Evolutionary conservation across 2,888 invertebrate genomes (phyloP), one percentile per base, ranked within the genome.

Genomic region (Gibbula magus): DNA sequence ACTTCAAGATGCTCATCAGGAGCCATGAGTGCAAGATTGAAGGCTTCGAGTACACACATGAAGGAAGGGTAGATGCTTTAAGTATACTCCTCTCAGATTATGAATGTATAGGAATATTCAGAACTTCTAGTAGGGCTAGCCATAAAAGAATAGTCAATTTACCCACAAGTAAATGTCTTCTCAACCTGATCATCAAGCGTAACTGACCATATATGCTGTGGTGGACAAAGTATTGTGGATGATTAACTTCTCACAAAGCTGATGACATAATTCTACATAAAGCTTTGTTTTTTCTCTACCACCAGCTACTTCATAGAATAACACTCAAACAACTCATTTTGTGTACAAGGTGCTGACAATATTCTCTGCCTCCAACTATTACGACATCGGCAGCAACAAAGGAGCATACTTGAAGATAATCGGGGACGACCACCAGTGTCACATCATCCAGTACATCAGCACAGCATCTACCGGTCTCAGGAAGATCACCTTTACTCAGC

Each of bases 291-390:
- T n/a, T n/a, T n/a, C n/a, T n/a, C n/a, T n/a, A n/a, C n/a, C n/a
- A n/a, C n/a, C n/a, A n/a, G n/a, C n/a, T n/a, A n/a, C n/a, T n/a
- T n/a, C n/a, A n/a, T n/a, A n/a, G n/a, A n/a, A n/a, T 45, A 13
- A 45, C 5, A 13, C 13, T 45, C 45, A 45, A 45, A 45, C 5
- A 45, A 5, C 10, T 45, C 10, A 10, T 45, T 45, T 13, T 10
- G 13, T 45, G 5, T 45, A 82, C 0, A 93, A 97, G 97, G 96
- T 97, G 77, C 95, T 98, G 89, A 98, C 98, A 66, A 96, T 98
- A 87, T 98, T 98, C 93, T 98, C 98, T 0, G 98, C 98, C 1
- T 98, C 98, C n/a, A 98, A 98, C 93, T 98, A 98, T 93, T 98
- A 98, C 93, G 98, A 98, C 91, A 94, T 96, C 84, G 98, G 97